A percentile compares a stretch with the other conserved stretches of the same genome.
Conservation (phyloP, 2,888 invertebrate species). For the Platypus cylindrus region DNA sequence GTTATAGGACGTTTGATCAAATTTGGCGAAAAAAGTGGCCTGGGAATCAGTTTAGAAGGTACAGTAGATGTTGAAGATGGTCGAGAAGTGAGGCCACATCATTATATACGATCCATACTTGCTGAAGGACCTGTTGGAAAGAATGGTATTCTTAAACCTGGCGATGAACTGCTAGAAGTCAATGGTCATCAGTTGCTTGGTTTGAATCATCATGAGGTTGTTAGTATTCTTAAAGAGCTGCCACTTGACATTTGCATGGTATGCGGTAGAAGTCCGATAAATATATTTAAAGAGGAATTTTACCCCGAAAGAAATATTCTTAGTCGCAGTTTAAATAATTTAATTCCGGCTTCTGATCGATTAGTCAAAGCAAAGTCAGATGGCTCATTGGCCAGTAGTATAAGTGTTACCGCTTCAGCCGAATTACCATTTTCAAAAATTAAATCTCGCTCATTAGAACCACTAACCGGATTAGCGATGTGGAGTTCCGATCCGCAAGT, state of each 20-base stretch:
- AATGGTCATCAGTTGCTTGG: slow-evolving; percentile 81
- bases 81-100: slow-evolving; percentile 93
- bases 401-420: slow-evolving; percentile 41
- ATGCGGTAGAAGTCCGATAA: slow-evolving; percentile 52
- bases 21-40: slow-evolving; percentile 80
- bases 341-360: slow-evolving; percentile 53
- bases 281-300: slow-evolving; percentile 28
- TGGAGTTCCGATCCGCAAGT: slow-evolving; percentile 97
- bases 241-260: slow-evolving; percentile 86
- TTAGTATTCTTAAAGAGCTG: slow-evolving; percentile 82
- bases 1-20: slow-evolving; percentile 72
- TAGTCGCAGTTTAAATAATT: slow-evolving; percentile 48
- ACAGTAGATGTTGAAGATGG: slow-evolving; percentile 97
- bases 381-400: slow-evolving; percentile 62
- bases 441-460: slow-evolving; percentile 87
- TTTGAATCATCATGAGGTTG: slow-evolving; percentile 90
- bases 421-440: slow-evolving; percentile 47
- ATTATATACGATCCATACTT: slow-evolving; percentile 93
- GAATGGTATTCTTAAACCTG: slow-evolving; percentile 77
- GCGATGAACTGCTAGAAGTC: slow-evolving; percentile 91
- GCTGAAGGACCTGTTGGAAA: slow-evolving; percentile 96
- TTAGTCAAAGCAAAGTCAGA: slow-evolving; percentile 86
- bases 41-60: slow-evolving; percentile 95
- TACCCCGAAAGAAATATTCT: slow-evolving; percentile 32
- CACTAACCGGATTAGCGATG: slow-evolving; percentile 94